Conservation (phyloP, 1,140 invertebrate species). For the Tetramorium parvispinum region DNA sequence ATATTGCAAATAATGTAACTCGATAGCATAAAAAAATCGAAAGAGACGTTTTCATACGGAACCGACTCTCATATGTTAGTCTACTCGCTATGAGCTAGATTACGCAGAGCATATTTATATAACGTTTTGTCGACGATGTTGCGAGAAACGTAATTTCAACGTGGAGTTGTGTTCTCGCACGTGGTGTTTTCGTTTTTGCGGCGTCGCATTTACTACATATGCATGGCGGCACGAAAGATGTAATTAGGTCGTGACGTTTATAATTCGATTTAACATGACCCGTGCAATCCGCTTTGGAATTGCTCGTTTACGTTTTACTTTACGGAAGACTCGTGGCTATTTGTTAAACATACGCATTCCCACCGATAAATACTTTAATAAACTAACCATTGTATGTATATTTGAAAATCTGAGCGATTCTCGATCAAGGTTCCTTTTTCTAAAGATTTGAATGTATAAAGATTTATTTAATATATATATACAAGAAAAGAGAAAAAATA, state of each 20-base stretch:
- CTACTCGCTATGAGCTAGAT: slow-evolving; percentile 39
- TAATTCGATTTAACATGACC: slow-evolving; percentile 57
- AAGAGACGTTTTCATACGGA: background rate
- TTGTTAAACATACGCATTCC: slow-evolving; percentile 30
- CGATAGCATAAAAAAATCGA: background rate
- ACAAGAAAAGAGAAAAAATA: background rate
- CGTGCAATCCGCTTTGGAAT: slow-evolving; percentile 51
- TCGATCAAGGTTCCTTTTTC: background rate
- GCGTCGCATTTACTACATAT: slow-evolving; percentile 50
- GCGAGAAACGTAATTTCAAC: slow-evolving; percentile 57
- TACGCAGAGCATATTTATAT: slow-evolving; percentile 57
- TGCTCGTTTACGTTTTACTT: slow-evolving; percentile 53
- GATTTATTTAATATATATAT: background rate
- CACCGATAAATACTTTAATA: slow-evolving; percentile 37
- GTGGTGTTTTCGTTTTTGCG: slow-evolving; percentile 58
- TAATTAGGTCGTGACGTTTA: slow-evolving; percentile 62
- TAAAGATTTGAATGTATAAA: background rate
- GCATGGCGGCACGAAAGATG: slow-evolving; percentile 52
- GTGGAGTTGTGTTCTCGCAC: slow-evolving; percentile 36
- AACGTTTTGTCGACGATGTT: slow-evolving; percentile 57
- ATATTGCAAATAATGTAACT: background rate
- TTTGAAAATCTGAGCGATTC: background rate
- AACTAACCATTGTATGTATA: background rate
- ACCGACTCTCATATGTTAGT: slow-evolving; percentile 14
- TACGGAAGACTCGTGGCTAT: slow-evolving; percentile 21